A percentile compares a stretch with the other conserved stretches of the same genome.
These are phyloP conservation scores for Barypeithes pellucidus DNA, from an alignment of 2,888 invertebrate genomes.

Conservation along the genomic window DNA sequence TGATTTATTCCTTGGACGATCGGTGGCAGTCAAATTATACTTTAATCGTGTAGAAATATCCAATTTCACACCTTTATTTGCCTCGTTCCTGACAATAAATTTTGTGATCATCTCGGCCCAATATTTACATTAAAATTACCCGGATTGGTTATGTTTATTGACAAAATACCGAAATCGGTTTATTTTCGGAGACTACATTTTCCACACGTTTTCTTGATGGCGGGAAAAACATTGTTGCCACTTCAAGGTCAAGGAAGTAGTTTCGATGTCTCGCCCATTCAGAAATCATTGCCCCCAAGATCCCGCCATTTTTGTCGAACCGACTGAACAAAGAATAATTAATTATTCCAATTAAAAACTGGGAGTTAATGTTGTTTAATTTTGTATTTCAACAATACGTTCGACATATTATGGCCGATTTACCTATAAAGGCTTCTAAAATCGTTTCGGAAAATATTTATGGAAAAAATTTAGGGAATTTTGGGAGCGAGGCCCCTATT, in stretches of 20 bases:
- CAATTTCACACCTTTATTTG: slow-evolving; percentile 21
- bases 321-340: slow-evolving; percentile 14
- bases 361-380: not conserved
- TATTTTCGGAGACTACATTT: slow-evolving; percentile 23
- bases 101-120: not conserved
- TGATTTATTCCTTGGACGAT: not conserved
- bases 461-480: no score
- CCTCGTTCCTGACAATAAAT: not conserved
- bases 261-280: slow-evolving; percentile 35
- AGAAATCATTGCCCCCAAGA: slow-evolving; percentile 39
- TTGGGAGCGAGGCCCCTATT: no score
- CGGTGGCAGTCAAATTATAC: not conserved
- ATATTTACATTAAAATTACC: slow-evolving; percentile 23
- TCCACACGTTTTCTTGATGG: slow-evolving; percentile 17
- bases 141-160: slow-evolving; percentile 20
- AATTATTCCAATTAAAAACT: not conserved
- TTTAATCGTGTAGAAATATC: not conserved
- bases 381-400: not conserved
- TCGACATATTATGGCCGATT: no score
- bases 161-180: slow-evolving; percentile 3
- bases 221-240: slow-evolving; percentile 38
- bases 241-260: slow-evolving; percentile 40
- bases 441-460: no score
- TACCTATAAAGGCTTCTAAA: no score
- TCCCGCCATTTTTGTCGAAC: slow-evolving; percentile 34